phyloP scores from a whole-genome alignment of 2,888 invertebrate genomes.

The Cheilosia vulpina region DNA sequence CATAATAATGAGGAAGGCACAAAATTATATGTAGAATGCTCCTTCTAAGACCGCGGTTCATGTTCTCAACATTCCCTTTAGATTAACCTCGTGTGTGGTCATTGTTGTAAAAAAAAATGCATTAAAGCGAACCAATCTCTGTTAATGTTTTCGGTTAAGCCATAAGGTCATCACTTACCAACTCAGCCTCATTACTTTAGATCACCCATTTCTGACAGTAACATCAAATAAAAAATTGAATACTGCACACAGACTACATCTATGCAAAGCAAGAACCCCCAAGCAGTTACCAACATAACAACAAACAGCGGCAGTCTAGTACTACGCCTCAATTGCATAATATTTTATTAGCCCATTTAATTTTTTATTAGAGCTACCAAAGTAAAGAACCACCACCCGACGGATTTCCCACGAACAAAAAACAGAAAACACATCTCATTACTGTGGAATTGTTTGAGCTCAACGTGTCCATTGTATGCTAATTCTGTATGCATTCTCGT shows the following conservation, averaged over 20 bases:
- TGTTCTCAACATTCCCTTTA: too few relatives aligned
- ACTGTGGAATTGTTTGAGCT: not conserved
- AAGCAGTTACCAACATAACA: not conserved
- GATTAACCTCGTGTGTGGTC: too few relatives aligned
- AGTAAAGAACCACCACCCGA: not conserved
- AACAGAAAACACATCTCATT: not conserved
- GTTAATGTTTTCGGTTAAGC: too few relatives aligned
- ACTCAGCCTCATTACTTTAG: too few relatives aligned
- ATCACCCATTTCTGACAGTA: too few relatives aligned
- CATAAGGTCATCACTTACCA: too few relatives aligned
- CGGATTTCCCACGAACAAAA: not conserved
- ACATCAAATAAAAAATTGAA: not conserved
- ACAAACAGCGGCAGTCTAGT: not conserved
- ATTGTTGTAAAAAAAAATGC: too few relatives aligned
- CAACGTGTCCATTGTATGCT: not conserved
- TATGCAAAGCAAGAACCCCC: not conserved
- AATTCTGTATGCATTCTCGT: slow-evolving; percentile 5
- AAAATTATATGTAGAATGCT: too few relatives aligned
- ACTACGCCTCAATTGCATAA: not conserved
- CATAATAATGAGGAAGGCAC: too few relatives aligned
- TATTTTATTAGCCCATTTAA: slow-evolving; percentile 1
- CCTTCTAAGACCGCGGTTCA: too few relatives aligned
- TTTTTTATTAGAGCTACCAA: not conserved
- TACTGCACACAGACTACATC: not conserved
- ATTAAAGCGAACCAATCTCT: too few relatives aligned